A percentile compares a stretch with the other conserved stretches of the same genome.
These are phyloP conservation scores for Psephotus haematonotus DNA, from an alignment of 2,113 vertebrate genomes.

Conservation along the genomic window DNA sequence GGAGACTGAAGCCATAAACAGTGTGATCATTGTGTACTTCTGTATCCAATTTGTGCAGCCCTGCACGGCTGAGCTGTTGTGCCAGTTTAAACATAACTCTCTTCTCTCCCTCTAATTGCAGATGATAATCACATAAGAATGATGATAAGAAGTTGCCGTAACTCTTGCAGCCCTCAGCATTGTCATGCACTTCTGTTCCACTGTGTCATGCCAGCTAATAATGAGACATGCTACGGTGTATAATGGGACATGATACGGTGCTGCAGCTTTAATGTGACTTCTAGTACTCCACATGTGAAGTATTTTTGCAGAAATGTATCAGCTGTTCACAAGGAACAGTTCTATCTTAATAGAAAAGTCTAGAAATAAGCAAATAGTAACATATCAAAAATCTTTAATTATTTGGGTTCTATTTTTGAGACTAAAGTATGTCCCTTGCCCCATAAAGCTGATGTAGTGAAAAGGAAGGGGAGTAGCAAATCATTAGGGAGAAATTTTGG, in stretches of 20 bases:
- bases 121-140: background rate
- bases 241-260: background rate
- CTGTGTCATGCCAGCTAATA: background rate
- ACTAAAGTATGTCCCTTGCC: slow-evolving; percentile 1
- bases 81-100: background rate
- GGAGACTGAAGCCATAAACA: background rate
- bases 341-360: background rate
- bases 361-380: background rate
- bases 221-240: background rate
- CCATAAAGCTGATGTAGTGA: slow-evolving; percentile 25
- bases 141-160: background rate
- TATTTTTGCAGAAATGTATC: background rate
- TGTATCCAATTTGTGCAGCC: background rate
- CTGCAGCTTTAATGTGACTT: background rate
- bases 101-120: background rate
- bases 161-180: background rate
- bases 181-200: background rate
- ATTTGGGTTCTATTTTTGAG: background rate
- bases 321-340: background rate
- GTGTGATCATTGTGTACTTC: background rate
- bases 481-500: slow-evolving; percentile 25
- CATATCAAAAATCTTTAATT: background rate
- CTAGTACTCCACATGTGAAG: background rate
- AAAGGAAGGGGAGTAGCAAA: slow-evolving; percentile 41
- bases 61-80: background rate